Conservation (phyloP, 64 coral and sea anemone genomes). For the Cladopsammia gracilis region DNA sequence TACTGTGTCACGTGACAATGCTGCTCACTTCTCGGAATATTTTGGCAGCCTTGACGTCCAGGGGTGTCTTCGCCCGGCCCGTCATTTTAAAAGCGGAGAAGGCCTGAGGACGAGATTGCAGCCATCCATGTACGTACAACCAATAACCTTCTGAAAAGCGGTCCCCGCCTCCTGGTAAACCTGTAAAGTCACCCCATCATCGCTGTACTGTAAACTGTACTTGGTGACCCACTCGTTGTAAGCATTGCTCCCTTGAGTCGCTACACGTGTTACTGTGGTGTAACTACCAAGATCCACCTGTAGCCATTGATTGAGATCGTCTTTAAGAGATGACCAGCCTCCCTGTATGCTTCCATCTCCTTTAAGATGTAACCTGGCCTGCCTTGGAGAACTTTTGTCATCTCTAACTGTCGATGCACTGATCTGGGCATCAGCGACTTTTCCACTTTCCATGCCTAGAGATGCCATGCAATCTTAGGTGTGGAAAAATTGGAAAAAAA, state of each 20-base stretch:
- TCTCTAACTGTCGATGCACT: slow-evolving; percentile 42
- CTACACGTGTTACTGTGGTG: neutral
- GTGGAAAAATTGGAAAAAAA: no score
- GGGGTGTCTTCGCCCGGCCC: no score
- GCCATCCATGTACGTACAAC: no score
- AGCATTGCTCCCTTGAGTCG: neutral
- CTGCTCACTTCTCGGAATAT: no score
- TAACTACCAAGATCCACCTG: neutral
- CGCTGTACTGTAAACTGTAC: neutral
- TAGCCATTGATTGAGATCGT: neutral
- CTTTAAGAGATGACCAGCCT: neutral
- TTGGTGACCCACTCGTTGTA: neutral
- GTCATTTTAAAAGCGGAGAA: no score
- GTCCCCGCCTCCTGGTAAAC: no score
- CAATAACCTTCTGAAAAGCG: no score
- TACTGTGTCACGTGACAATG: no score
- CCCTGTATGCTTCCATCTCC: neutral
- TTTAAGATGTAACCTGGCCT: neutral
- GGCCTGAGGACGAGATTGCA: no score
- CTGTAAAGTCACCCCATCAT: no score
- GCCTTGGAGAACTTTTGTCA: neutral
- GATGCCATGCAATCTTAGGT: neutral
- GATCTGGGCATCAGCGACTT: slow-evolving; percentile 10
- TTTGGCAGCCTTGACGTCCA: no score
- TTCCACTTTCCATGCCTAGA: neutral